Evolutionary conservation across 2,888 invertebrate species (phyloP).

Genomic region (Leptopilina syphax): DNA sequence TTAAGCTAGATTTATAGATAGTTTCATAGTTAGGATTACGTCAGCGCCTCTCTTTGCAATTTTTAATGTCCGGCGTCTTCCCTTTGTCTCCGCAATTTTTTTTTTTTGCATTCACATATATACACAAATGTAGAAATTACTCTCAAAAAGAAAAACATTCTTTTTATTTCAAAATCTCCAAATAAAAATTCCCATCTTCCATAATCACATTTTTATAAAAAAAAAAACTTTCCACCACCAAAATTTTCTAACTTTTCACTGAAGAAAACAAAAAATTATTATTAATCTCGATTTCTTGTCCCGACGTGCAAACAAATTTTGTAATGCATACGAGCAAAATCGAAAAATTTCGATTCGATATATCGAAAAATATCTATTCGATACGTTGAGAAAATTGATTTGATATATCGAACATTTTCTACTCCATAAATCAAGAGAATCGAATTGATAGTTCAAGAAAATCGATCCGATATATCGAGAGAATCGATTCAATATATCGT

Average conservation of each 20-base stretch:
- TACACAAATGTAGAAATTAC: slow-evolving; percentile 12
- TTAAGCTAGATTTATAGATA: slow-evolving; percentile 63
- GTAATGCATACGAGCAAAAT: too few relatives aligned
- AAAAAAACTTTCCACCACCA: too few relatives aligned
- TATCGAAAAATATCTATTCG: background rate
- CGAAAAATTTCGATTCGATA: too few relatives aligned
- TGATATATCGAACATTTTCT: too few relatives aligned
- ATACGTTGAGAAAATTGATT: background rate
- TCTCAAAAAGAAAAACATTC: slow-evolving; percentile 14
- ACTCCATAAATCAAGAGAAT: too few relatives aligned
- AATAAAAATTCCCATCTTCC: slow-evolving; percentile 8
- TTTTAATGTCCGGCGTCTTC: slow-evolving; percentile 17
- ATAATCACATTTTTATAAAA: background rate
- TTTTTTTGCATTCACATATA: background rate
- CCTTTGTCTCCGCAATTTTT: background rate
- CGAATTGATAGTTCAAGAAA: too few relatives aligned
- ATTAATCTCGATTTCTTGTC: too few relatives aligned
- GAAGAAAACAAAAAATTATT: too few relatives aligned
- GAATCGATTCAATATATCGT: too few relatives aligned
- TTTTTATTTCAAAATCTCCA: background rate
- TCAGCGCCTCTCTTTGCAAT: slow-evolving; percentile 64
- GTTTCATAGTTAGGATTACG: slow-evolving; percentile 69
- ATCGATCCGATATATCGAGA: background rate
- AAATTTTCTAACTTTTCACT: background rate
- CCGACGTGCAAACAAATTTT: too few relatives aligned